Evolutionary conservation across 2,888 invertebrate species (phyloP).

Genomic region (Gryllus longicercus): DNA sequence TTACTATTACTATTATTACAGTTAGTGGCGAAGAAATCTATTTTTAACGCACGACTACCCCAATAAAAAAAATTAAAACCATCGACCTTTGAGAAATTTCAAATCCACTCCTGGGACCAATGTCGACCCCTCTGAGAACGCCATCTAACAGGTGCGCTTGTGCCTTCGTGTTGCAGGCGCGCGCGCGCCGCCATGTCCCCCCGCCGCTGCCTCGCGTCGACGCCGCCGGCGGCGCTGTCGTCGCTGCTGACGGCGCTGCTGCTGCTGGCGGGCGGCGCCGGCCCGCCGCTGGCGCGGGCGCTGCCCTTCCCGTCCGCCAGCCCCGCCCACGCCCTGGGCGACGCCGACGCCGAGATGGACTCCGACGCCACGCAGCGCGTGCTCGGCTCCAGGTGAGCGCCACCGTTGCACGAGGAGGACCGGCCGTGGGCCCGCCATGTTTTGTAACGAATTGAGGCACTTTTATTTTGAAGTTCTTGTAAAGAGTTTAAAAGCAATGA

Average conservation of each 20-base stretch:
- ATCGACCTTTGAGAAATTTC: no score
- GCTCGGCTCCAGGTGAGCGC: conserved; percentile 56
- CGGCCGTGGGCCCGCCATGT: no score
- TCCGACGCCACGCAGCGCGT: conserved; percentile 55
- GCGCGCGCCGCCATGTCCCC: not conserved
- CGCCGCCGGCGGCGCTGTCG: conserved; percentile 37
- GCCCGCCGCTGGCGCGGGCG: conserved; percentile 32
- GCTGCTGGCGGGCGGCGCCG: not conserved
- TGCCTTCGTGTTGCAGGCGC: not conserved
- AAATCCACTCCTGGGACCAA: no score
- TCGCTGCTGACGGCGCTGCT: conserved; percentile 41
- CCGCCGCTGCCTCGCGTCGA: conserved; percentile 23
- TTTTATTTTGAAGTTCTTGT: no score
- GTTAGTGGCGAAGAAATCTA: no score
- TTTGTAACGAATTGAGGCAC: no score
- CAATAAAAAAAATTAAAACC: no score
- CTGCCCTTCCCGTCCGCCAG: conserved; percentile 28
- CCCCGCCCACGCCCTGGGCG: not conserved
- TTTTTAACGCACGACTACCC: no score
- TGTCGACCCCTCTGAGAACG: no score
- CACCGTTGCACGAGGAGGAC: no score
- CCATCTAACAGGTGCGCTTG: not conserved
- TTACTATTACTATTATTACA: no score
- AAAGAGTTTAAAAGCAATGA: no score
- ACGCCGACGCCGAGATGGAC: conserved; percentile 37